phyloP scores from a whole-genome alignment of 2,888 invertebrate genomes.

The Sesia apiformis region DNA sequence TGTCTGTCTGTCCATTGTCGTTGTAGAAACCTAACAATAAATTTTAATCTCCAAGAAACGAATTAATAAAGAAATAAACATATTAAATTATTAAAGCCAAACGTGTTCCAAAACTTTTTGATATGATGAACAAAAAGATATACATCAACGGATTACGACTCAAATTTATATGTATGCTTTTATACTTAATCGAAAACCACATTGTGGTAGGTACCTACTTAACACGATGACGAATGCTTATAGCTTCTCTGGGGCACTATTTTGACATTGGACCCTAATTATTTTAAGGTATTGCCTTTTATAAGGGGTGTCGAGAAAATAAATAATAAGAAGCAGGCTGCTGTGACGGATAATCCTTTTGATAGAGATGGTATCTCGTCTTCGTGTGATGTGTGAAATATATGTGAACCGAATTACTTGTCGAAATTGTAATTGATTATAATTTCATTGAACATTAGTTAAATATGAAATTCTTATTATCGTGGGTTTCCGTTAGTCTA shows the following conservation, averaged over 20 bases:
- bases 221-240: conserved; percentile 42
- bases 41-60: conserved; percentile 33
- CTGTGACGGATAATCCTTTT: conserved; percentile 37
- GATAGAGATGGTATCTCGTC: conserved; percentile 28
- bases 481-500: too few relatives aligned
- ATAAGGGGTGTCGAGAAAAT: conserved; percentile 28
- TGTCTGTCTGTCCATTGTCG: too few relatives aligned
- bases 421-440: too few relatives aligned
- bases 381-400: background rate
- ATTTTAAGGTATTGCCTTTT: conserved; percentile 59
- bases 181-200: conserved; percentile 32
- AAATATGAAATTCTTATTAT: too few relatives aligned
- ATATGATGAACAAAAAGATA: conserved; percentile 40
- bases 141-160: conserved; percentile 64
- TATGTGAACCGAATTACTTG: background rate
- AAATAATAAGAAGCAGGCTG: conserved; percentile 31
- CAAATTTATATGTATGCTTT: conserved; percentile 57
- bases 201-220: conserved; percentile 51
- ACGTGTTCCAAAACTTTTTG: conserved; percentile 39
- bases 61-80: conserved; percentile 30
- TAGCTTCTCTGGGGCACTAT: conserved; percentile 44
- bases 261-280: conserved; percentile 67
- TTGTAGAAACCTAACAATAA: conserved; percentile 9
- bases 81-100: conserved; percentile 55
- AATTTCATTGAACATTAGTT: too few relatives aligned